A percentile compares a stretch with the other conserved stretches of the same genome.
phyloP scores from a whole-genome alignment of 1,140 invertebrate genomes.

The Campodea augens region DNA sequence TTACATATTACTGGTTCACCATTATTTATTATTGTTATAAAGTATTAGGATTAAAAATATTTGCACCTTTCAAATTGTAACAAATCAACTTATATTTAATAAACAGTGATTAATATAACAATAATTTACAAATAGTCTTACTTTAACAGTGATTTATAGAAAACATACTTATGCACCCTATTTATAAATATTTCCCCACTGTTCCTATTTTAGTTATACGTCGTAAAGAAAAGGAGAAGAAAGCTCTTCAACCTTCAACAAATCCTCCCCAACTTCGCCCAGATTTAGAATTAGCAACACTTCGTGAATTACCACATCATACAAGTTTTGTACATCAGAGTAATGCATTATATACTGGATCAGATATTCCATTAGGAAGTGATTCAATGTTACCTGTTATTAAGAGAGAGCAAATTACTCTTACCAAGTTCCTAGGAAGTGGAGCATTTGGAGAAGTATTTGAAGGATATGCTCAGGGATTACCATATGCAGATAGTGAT shows the following conservation, averaged over 20 bases:
- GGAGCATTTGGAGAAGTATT: constrained; percentile 96
- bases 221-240: constrained; percentile 37
- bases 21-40: no score
- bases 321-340: constrained; percentile 52
- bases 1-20: no score
- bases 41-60: no score
- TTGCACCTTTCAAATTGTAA: no score
- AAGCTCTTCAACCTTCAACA: constrained; percentile 23
- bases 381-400: constrained; percentile 64
- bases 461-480: constrained; percentile 56
- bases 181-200: no score
- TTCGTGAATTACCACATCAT: constrained; percentile 57
- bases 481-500: constrained; percentile 28
- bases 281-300: constrained; percentile 66
- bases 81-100: no score
- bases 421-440: constrained; percentile 75
- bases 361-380: constrained; percentile 32
- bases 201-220: no score
- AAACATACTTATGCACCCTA: no score
- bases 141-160: neutral
- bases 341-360: constrained; percentile 54
- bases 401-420: constrained; percentile 51
- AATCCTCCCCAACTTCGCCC: constrained; percentile 28
- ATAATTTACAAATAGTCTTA: neutral
- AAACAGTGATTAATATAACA: neutral